Evolutionary conservation across 2,113 vertebrate genomes (phyloP), one percentile per base, ranked within the genome.

Genomic region (Nannobrachium achirus): DNA sequence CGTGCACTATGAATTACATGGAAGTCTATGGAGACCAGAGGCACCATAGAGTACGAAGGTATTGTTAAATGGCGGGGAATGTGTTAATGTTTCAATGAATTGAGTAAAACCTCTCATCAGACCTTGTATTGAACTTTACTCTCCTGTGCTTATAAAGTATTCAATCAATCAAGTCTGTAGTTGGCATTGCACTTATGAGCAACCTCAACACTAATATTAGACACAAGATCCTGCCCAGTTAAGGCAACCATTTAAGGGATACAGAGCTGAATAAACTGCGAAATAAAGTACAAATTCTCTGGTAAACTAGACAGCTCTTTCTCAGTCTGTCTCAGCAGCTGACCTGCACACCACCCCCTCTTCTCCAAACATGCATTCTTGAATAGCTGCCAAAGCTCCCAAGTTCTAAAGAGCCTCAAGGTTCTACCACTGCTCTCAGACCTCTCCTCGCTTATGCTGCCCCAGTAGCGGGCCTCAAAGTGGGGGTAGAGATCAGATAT

Each of bases 401-500:
- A 3, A 33, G 25, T 33, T 33, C 25, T 33, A 33, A 33, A 65
- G 18, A 8, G 66, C 66, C 63, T 60, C 6, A 8, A 60, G 46
- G 59, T 51, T 40, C 25, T 48, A 15, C 15, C n/a, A 15, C 10
- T 4, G n/a, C 57, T 67, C 11, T n/a, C n/a, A n/a, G 6, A 51
- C 38, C 40, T 60, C 1, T 2, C 33, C 16, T 48, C 4, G 14
- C 44, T 39, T 19, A 6, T 13, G 18, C 42, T 8, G 46, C 33
- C 45, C 11, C 38, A 15, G 45, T 20, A 71, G 71, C 14, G 2
- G 20, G 38, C 33, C 44, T 15, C 42, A 19, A 44, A 56, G 10
- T 4, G 50, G 51, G 60, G 49, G 50, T 52, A 38, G 50, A 59
- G 52, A 65, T 66, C 61, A 75, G 69, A 80, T 48, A 44, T 33